Percentiles rank a stretch among this genome's conserved stretches.
These are phyloP conservation scores for Catharus fuscescens DNA, from an alignment of 2,113 vertebrate species.

Conservation along the genomic window DNA sequence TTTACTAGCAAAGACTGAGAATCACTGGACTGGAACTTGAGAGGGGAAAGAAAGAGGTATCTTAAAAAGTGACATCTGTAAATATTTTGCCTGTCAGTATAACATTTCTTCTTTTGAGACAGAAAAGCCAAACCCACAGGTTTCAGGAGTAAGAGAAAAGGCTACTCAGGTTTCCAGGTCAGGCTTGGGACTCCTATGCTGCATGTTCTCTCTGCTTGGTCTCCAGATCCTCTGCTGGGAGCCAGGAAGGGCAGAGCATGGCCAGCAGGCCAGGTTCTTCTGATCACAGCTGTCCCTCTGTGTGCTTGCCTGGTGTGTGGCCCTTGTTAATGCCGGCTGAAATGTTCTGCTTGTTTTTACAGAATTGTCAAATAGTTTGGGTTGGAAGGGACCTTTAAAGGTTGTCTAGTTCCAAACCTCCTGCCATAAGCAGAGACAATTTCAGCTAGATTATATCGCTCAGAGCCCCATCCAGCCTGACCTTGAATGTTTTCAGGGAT, in stretches of 20 bases:
- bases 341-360: slow-evolving; percentile 56
- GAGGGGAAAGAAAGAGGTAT: neutral
- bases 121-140: neutral
- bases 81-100: neutral
- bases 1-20: neutral
- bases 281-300: neutral
- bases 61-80: neutral
- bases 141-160: neutral
- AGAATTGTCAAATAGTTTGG: neutral
- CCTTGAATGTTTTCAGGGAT: neutral
- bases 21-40: neutral
- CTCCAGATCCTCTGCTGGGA: neutral
- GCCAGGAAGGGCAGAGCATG: neutral
- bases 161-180: neutral
- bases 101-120: slow-evolving; percentile 15
- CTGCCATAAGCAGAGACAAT: neutral
- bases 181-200: neutral
- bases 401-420: neutral
- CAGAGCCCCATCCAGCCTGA: neutral
- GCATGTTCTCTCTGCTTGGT: neutral
- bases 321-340: slow-evolving; percentile 56
- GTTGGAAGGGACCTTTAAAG: neutral
- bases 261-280: neutral
- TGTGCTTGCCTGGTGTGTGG: slow-evolving; percentile 12
- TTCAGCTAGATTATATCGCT: neutral